Conservation (phyloP, 2,888 invertebrate genomes). For the Tryphoninae sp. region DNA sequence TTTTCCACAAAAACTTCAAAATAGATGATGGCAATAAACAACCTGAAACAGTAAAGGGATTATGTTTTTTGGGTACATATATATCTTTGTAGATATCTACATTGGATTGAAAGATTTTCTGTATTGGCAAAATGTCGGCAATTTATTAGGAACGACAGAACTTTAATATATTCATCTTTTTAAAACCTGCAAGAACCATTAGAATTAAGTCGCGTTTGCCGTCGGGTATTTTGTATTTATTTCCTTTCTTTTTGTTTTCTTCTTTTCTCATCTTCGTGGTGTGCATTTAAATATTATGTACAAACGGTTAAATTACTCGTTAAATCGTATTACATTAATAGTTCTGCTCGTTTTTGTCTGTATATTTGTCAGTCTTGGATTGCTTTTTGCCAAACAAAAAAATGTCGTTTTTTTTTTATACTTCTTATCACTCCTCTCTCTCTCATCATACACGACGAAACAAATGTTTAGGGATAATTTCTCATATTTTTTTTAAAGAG, state of each 20-base stretch:
- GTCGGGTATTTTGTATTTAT: slow-evolving; percentile 67
- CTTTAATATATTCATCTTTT: slow-evolving; percentile 68
- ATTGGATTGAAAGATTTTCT: slow-evolving; percentile 67
- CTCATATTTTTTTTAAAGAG: slow-evolving; percentile 51
- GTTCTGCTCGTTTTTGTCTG: slow-evolving; percentile 78
- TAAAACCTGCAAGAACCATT: slow-evolving; percentile 68
- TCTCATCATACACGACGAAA: slow-evolving; percentile 64
- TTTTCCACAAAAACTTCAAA: background rate
- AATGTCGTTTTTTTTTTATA: slow-evolving; percentile 39
- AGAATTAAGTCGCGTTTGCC: slow-evolving; percentile 80
- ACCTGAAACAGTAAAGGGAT: slow-evolving; percentile 45
- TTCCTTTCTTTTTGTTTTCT: slow-evolving; percentile 25
- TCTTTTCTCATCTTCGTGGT: slow-evolving; percentile 60
- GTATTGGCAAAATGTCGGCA: slow-evolving; percentile 76
- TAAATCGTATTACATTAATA: slow-evolving; percentile 79
- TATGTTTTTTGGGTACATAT: slow-evolving; percentile 17
- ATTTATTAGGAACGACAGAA: slow-evolving; percentile 76
- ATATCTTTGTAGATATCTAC: background rate
- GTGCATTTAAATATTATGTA: slow-evolving; percentile 80
- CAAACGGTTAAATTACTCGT: slow-evolving; percentile 78
- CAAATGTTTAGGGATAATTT: slow-evolving; percentile 59
- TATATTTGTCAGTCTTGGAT: slow-evolving; percentile 81
- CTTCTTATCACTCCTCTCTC: slow-evolving; percentile 46
- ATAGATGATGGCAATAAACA: background rate
- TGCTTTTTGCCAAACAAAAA: slow-evolving; percentile 77